phyloP scores from a whole-genome alignment of 2,888 invertebrate species.

The Sminthurinus aureus region DNA sequence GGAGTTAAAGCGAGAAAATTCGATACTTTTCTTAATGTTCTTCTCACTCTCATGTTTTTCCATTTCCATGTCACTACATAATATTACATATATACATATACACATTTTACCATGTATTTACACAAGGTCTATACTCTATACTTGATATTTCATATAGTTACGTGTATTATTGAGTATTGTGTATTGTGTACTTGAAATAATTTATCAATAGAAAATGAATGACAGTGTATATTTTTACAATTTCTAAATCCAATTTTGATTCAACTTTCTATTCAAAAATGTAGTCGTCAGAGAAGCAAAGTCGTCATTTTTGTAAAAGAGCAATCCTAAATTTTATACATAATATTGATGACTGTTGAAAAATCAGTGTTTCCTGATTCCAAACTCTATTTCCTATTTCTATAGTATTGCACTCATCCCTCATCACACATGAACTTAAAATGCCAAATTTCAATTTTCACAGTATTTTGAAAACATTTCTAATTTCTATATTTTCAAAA shows the following conservation, averaged over 20 bases:
- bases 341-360: too few species aligned
- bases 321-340: too few species aligned
- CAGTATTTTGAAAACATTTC: too few species aligned
- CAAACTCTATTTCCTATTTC: too few species aligned
- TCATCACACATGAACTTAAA: too few species aligned
- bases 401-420: too few species aligned
- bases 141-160: not conserved
- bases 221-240: not conserved
- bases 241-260: not conserved
- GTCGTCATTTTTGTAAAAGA: not conserved
- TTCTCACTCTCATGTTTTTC: not conserved
- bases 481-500: too few species aligned
- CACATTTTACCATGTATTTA: too few species aligned
- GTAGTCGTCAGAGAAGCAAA: not conserved
- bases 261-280: not conserved
- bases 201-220: not conserved
- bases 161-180: too few species aligned
- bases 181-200: too few species aligned
- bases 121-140: not conserved
- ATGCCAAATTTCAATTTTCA: too few species aligned
- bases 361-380: too few species aligned
- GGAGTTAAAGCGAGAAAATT: constrained; percentile 29
- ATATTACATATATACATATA: not conserved
- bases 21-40: constrained; percentile 31
- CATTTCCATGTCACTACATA: not conserved